These are phyloP conservation scores for Crambe crambe DNA, from an alignment of 37 sponge, comb jelly and placozoan genomes.

Conservation along the genomic window DNA sequence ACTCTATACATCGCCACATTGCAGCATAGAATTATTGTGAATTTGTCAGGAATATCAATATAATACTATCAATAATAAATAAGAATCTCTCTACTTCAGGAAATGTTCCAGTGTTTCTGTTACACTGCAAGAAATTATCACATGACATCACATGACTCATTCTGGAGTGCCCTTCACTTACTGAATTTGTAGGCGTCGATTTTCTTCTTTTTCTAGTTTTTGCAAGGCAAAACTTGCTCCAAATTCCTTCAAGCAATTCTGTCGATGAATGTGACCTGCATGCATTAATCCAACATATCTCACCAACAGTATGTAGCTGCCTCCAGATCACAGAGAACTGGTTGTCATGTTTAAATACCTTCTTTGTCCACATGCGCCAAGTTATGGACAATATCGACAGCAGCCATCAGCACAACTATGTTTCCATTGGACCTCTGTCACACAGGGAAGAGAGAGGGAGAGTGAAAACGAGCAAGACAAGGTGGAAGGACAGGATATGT, in stretches of 20 bases:
- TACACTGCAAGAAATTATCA: too few relatives aligned
- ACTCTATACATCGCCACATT: too few relatives aligned
- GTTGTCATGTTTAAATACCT: background rate
- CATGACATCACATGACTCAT: background rate
- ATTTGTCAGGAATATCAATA: too few relatives aligned
- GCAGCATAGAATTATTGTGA: too few relatives aligned
- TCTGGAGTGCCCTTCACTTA: background rate
- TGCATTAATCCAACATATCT: too few relatives aligned
- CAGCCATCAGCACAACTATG: background rate
- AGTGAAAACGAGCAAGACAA: background rate
- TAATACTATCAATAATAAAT: too few relatives aligned
- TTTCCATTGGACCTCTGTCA: background rate
- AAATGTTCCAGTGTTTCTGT: too few relatives aligned
- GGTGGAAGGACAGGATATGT: too few relatives aligned
- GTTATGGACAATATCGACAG: background rate
- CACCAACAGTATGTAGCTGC: too few relatives aligned
- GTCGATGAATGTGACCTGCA: conserved; percentile 49
- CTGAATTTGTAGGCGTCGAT: conserved; percentile 10
- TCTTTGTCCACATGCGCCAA: background rate
- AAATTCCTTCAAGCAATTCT: conserved; percentile 63
- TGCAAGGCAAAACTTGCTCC: conserved; percentile 36
- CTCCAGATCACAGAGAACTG: background rate
- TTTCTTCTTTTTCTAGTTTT: conserved; percentile 39
- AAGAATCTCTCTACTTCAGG: too few relatives aligned
- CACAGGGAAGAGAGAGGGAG: background rate